phyloP scores from a whole-genome alignment of 1,140 invertebrate genomes.

The Dufourea novaeangliae region DNA sequence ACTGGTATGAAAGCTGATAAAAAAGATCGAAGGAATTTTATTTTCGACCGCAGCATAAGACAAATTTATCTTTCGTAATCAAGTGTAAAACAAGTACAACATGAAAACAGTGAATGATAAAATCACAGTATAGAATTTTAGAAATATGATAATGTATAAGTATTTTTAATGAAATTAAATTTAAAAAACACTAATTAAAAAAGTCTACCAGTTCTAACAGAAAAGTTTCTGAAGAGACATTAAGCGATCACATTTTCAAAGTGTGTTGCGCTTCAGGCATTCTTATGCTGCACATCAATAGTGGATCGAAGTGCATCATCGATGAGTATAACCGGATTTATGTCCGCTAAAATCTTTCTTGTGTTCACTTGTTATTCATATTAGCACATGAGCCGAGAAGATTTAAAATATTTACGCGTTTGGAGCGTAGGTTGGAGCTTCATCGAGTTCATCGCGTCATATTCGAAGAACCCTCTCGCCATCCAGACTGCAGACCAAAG shows the following conservation, averaged over 20 bases:
- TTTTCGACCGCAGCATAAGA: too few species aligned
- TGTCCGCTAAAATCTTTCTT: slow-evolving; percentile 75
- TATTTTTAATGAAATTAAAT: too few species aligned
- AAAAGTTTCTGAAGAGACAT: not conserved
- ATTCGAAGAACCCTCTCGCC: not conserved
- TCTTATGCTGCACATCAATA: slow-evolving; percentile 34
- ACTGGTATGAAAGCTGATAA: too few species aligned
- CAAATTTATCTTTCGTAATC: too few species aligned
- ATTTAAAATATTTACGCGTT: slow-evolving; percentile 72
- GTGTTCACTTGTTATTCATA: slow-evolving; percentile 77
- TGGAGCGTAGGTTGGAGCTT: slow-evolving; percentile 43
- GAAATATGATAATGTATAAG: too few species aligned
- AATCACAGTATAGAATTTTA: too few species aligned
- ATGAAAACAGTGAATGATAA: too few species aligned
- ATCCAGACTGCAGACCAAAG: not conserved
- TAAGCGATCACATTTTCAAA: slow-evolving; percentile 12
- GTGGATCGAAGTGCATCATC: slow-evolving; percentile 55
- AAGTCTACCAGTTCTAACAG: not conserved
- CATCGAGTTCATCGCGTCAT: not conserved
- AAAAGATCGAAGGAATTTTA: too few species aligned
- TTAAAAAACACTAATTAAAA: too few species aligned
- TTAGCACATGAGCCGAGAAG: slow-evolving; percentile 71
- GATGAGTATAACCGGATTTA: slow-evolving; percentile 39
- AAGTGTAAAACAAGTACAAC: too few species aligned
- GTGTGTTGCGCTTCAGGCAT: slow-evolving; percentile 11